These are phyloP conservation scores for Chymomyza costata DNA, from an alignment of 1,140 invertebrate genomes.

Conservation along the genomic window DNA sequence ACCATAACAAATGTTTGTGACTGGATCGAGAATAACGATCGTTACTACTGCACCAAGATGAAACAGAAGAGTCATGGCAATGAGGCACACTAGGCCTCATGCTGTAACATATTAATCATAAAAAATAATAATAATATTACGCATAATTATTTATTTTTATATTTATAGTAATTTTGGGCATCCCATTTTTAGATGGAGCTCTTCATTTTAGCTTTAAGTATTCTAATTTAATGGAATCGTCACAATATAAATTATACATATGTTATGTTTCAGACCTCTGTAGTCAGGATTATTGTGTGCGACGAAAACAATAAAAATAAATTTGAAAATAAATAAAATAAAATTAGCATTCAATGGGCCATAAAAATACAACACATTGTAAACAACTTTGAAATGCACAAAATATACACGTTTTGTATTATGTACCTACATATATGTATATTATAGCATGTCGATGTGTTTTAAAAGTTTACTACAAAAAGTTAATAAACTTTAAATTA, in stretches of 20 bases:
- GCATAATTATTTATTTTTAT: too few species aligned
- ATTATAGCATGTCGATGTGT: too few species aligned
- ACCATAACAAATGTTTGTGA: slow-evolving; percentile 82
- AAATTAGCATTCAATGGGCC: slow-evolving; percentile 32
- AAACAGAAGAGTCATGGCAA: slow-evolving; percentile 40
- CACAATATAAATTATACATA: slow-evolving; percentile 15
- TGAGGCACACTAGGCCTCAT: slow-evolving; percentile 33
- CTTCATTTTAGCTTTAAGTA: slow-evolving; percentile 13
- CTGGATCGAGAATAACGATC: slow-evolving; percentile 85
- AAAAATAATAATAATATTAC: too few species aligned
- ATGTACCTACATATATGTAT: too few species aligned
- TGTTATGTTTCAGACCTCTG: not conserved
- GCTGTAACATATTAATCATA: too few species aligned
- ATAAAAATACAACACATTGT: slow-evolving; percentile 32
- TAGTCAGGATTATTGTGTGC: slow-evolving; percentile 27
- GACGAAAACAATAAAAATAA: slow-evolving; percentile 50
- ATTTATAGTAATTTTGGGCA: slow-evolving; percentile 20
- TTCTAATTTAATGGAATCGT: slow-evolving; percentile 18
- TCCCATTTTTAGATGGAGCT: slow-evolving; percentile 7
- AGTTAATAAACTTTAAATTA: too few species aligned
- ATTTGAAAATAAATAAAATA: slow-evolving; percentile 31
- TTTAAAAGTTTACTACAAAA: too few species aligned
- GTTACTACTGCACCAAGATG: slow-evolving; percentile 72
- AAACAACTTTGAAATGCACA: too few species aligned
- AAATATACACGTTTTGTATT: too few species aligned